Conservation (phyloP, 2,113 vertebrate genomes). For the Mus spicilegus region DNA sequence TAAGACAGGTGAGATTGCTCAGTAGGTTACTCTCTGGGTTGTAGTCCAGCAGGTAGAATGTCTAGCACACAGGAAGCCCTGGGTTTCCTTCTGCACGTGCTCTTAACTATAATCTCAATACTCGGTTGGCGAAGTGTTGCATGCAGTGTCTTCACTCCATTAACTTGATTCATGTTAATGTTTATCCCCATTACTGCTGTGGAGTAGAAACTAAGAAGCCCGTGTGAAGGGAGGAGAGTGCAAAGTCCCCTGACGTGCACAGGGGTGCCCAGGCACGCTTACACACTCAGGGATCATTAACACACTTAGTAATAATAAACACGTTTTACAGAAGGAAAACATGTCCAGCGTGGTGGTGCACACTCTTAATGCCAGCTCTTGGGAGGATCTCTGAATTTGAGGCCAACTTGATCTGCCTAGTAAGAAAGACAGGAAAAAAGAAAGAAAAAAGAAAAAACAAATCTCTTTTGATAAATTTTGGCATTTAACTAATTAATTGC, state of each 20-base stretch:
- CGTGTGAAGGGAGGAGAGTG: neutral
- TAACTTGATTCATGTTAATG: too few species aligned
- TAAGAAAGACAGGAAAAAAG: neutral
- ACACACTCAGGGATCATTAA: neutral
- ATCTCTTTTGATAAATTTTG: neutral
- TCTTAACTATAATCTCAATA: neutral
- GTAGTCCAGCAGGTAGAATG: too few species aligned
- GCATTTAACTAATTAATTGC: neutral
- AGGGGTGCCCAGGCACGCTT: neutral
- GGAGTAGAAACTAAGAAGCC: neutral
- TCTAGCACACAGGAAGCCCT: neutral
- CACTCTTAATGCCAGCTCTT: neutral
- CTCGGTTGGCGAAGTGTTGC: neutral
- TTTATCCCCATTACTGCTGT: neutral
- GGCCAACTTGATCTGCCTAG: neutral
- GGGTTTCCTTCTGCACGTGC: neutral
- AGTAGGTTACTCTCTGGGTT: neutral
- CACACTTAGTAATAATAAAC: neutral
- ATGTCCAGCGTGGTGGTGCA: neutral
- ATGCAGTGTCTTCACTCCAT: neutral
- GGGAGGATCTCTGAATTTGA: neutral
- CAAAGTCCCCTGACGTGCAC: neutral
- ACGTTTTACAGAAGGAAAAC: neutral
- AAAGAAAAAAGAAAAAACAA: neutral
- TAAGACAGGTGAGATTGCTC: neutral